Conservation (phyloP, 2,113 vertebrate species). For the Bucco capensis region DNA sequence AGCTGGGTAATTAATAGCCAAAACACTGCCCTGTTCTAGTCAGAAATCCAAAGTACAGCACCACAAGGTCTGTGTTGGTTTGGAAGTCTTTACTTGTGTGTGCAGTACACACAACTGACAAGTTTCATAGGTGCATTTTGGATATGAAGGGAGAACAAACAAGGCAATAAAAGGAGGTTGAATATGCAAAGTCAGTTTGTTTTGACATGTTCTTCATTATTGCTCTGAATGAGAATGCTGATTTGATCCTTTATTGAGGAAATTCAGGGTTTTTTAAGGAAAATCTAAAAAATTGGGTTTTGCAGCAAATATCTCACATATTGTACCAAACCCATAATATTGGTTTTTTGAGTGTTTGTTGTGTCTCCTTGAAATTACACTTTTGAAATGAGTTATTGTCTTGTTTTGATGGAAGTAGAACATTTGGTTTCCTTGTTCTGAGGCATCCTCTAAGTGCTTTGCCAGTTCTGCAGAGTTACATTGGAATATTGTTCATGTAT, state of each 20-base stretch:
- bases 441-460: constrained; percentile 11
- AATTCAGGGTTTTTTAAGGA: too few species aligned
- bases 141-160: neutral
- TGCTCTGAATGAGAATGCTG: neutral
- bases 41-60: too few species aligned
- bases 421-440: constrained; percentile 27
- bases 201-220: neutral
- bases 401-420: constrained; percentile 44
- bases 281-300: too few species aligned
- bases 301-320: neutral
- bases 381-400: constrained; percentile 43
- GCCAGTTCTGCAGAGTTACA: neutral
- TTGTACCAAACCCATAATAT: neutral
- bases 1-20: too few species aligned
- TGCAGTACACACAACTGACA: neutral
- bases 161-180: neutral
- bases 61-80: neutral
- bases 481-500: constrained; percentile 32
- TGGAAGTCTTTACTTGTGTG: neutral
- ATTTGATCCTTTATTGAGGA: constrained; percentile 5
- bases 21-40: too few species aligned
- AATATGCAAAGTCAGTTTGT: neutral
- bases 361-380: constrained; percentile 16
- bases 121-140: neutral
- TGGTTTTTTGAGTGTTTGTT: constrained; percentile 3